These are phyloP conservation scores for Scaptomyza parva DNA, from an alignment of 2,888 invertebrate genomes.

Conservation along the genomic window DNA sequence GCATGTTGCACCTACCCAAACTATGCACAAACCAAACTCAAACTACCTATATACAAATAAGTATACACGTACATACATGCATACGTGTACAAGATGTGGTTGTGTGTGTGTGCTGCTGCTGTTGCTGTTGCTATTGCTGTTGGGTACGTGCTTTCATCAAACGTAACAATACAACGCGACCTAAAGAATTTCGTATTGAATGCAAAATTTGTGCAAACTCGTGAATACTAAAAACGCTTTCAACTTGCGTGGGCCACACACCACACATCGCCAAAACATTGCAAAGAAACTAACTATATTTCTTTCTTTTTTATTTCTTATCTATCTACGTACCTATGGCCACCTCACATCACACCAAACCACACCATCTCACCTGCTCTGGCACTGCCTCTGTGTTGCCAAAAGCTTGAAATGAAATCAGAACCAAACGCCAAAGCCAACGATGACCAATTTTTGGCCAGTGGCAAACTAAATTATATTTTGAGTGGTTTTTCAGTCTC, in stretches of 20 bases:
- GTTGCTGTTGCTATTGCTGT: too few species aligned
- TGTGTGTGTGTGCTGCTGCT: conserved; percentile 10
- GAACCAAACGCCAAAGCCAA: conserved; percentile 44
- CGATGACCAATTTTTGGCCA: conserved; percentile 67
- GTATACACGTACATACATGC: neutral
- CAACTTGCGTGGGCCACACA: conserved; percentile 48
- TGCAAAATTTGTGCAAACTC: conserved; percentile 80
- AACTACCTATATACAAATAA: conserved; percentile 36
- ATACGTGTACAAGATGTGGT: conserved; percentile 20
- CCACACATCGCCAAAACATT: conserved; percentile 15
- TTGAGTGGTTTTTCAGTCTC: conserved; percentile 53
- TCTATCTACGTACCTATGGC: conserved; percentile 18
- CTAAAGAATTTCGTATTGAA: conserved; percentile 77
- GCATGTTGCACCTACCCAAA: conserved; percentile 73
- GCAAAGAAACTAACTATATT: conserved; percentile 44
- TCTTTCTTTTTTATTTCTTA: conserved; percentile 21
- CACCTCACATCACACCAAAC: neutral
- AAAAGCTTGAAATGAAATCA: conserved; percentile 53
- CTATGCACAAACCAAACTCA: conserved; percentile 39
- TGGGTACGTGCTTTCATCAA: conserved; percentile 78
- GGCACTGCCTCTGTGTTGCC: neutral
- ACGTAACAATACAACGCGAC: conserved; percentile 66
- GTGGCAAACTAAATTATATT: conserved; percentile 68
- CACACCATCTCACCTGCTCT: neutral
- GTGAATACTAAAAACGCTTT: conserved; percentile 76